Conservation (phyloP, 2,113 vertebrate species). For the Macquaria australasica region DNA sequence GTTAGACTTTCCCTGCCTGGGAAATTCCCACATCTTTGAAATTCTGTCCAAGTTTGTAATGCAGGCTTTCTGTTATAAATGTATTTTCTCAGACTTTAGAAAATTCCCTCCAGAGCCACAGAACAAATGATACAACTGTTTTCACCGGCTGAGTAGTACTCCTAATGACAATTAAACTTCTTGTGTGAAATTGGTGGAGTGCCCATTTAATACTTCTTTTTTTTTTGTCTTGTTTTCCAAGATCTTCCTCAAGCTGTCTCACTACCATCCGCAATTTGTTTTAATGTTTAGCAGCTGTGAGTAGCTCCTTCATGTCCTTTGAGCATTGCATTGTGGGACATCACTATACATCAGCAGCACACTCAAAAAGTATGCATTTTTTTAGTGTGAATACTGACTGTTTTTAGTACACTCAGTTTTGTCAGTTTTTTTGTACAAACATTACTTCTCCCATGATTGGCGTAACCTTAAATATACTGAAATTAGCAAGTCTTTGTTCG, state of each 20-base stretch:
- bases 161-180: too few species aligned
- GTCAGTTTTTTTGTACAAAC: not conserved
- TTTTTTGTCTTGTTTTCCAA: constrained; percentile 15
- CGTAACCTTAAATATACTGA: not conserved
- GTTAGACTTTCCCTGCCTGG: not conserved
- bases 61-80: not conserved
- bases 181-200: not conserved
- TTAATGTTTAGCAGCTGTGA: constrained; percentile 1
- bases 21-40: not conserved
- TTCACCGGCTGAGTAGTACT: not conserved
- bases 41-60: not conserved
- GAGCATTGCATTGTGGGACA: constrained; percentile 4
- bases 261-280: not conserved
- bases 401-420: not conserved
- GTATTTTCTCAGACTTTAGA: not conserved
- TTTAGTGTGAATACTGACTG: not conserved
- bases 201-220: not conserved
- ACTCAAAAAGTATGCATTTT: not conserved
- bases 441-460: not conserved
- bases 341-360: not conserved
- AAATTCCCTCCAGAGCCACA: constrained; percentile 1
- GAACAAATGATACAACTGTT: not conserved
- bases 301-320: constrained; percentile 1
- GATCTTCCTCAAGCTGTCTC: constrained; percentile 2
- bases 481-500: constrained; percentile 50